phyloP scores from a whole-genome alignment of 2,113 vertebrate genomes.

The Calyptommatus sinebrachiatus region DNA sequence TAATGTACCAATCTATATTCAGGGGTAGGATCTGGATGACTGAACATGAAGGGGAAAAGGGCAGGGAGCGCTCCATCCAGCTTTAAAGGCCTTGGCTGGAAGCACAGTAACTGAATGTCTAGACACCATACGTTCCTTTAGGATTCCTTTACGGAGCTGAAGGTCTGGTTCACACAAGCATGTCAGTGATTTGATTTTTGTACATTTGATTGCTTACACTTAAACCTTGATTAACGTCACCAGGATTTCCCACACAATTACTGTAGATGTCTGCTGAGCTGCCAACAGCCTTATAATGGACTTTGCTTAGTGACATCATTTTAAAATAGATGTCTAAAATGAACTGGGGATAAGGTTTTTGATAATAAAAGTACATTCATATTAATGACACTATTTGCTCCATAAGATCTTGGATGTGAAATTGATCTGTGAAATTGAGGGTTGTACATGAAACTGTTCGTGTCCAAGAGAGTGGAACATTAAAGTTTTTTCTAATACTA shows the following conservation, averaged over 20 bases:
- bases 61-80: not conserved
- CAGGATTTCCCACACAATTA: not conserved
- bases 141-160: not conserved
- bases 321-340: not conserved
- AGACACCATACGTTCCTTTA: not conserved
- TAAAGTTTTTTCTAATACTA: too few relatives aligned
- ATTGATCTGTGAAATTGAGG: too few relatives aligned
- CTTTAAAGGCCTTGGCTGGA: constrained; percentile 20
- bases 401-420: too few relatives aligned
- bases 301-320: not conserved
- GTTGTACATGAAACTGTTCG: too few relatives aligned
- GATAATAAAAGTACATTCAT: not conserved
- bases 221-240: not conserved
- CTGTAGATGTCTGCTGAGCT: not conserved
- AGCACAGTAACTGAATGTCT: constrained; percentile 17
- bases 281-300: not conserved
- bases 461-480: too few relatives aligned
- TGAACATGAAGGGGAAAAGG: constrained; percentile 16
- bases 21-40: constrained; percentile 14
- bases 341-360: not conserved
- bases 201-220: not conserved
- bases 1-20: constrained; percentile 37
- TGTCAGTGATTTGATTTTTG: not conserved
- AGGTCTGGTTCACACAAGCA: not conserved
- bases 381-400: not conserved